Conservation (phyloP, 2,888 invertebrate species). For the Campoplex nolae region DNA sequence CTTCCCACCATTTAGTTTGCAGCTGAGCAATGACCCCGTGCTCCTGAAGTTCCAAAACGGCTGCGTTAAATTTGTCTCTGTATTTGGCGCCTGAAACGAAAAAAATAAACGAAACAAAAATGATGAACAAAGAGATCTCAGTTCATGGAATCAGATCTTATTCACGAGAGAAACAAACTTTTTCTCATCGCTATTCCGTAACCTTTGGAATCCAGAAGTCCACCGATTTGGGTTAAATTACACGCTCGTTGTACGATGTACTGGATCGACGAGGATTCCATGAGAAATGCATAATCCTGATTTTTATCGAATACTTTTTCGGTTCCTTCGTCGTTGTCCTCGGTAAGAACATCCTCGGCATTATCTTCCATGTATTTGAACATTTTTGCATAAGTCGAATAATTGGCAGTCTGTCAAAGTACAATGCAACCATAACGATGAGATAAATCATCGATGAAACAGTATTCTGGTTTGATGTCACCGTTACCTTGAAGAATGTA, state of each 20-base stretch:
- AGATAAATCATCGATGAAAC: not conserved
- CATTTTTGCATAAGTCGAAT: slow-evolving; percentile 92
- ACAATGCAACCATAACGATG: not conserved
- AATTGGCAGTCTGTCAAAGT: slow-evolving; percentile 89
- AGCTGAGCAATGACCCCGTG: slow-evolving; percentile 89
- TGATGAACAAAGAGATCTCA: not conserved
- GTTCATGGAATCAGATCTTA: not conserved
- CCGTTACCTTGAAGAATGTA: slow-evolving; percentile 92
- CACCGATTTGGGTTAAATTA: slow-evolving; percentile 90
- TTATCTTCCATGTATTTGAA: slow-evolving; percentile 91
- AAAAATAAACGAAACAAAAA: not conserved
- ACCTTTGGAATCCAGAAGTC: slow-evolving; percentile 92
- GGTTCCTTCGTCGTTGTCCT: slow-evolving; percentile 89
- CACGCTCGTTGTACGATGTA: slow-evolving; percentile 93
- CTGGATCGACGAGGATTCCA: slow-evolving; percentile 96
- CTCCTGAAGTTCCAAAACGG: slow-evolving; percentile 91
- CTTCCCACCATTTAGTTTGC: slow-evolving; percentile 93
- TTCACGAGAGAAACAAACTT: slow-evolving; percentile 85
- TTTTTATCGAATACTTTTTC: slow-evolving; percentile 84
- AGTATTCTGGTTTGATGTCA: not conserved
- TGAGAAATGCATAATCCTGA: slow-evolving; percentile 92
- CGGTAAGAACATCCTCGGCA: slow-evolving; percentile 86
- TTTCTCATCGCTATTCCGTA: slow-evolving; percentile 95
- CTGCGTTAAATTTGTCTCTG: slow-evolving; percentile 89
- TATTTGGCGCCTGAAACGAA: slow-evolving; percentile 86